A percentile compares a stretch with the other conserved stretches of the same genome.
These are phyloP conservation scores for Papilio polytes DNA, from an alignment of 1,140 invertebrate species.

Conservation along the genomic window DNA sequence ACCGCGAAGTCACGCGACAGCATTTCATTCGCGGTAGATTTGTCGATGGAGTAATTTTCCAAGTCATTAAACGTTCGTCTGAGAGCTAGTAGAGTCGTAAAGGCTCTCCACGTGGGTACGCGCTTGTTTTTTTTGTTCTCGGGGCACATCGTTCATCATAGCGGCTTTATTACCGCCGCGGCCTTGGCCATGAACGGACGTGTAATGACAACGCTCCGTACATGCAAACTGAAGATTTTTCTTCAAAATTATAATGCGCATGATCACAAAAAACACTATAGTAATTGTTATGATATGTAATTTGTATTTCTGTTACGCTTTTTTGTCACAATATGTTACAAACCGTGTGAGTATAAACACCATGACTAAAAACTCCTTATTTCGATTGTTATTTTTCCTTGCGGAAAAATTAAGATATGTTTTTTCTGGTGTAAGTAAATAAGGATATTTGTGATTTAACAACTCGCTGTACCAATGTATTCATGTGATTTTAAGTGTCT, in stretches of 20 bases:
- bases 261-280: conserved; percentile 14
- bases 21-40: conserved; percentile 43
- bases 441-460: not conserved
- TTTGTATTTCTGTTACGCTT: conserved; percentile 33
- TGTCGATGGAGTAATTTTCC: conserved; percentile 69
- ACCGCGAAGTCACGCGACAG: conserved; percentile 28
- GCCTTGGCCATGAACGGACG: conserved; percentile 80
- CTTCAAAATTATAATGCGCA: conserved; percentile 22
- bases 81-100: conserved; percentile 52
- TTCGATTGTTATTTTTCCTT: not conserved
- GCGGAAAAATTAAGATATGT: not conserved
- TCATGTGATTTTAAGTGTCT: not conserved
- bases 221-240: conserved; percentile 44
- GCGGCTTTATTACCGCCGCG: conserved; percentile 72
- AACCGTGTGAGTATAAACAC: conserved; percentile 15
- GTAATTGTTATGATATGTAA: conserved; percentile 31
- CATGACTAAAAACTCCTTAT: not conserved
- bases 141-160: conserved; percentile 71
- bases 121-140: conserved; percentile 65
- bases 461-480: not conserved
- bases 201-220: conserved; percentile 53
- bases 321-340: conserved; percentile 13
- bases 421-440: not conserved
- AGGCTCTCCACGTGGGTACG: conserved; percentile 67
- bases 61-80: conserved; percentile 72